phyloP scores from a whole-genome alignment of 2,888 invertebrate species.

The Crocallis elinguaria region DNA sequence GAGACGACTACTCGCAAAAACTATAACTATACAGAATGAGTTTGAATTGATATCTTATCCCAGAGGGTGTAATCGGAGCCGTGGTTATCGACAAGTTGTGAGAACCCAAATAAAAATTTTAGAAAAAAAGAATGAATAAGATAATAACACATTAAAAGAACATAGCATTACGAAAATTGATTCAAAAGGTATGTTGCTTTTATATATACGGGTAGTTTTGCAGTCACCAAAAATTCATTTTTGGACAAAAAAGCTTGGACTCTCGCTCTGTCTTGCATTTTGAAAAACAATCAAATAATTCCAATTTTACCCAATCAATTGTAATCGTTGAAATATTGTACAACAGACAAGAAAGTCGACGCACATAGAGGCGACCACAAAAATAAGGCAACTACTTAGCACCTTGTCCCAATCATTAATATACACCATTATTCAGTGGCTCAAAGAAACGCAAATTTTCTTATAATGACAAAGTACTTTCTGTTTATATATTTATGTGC shows the following conservation, averaged over 20 bases:
- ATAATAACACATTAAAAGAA: too few species aligned
- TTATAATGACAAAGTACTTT: constrained; percentile 19
- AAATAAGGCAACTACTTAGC: background rate
- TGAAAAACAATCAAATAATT: background rate
- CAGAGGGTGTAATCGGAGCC: too few species aligned
- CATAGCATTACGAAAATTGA: too few species aligned
- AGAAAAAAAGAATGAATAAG: too few species aligned
- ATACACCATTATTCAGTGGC: background rate
- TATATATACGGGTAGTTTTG: too few species aligned
- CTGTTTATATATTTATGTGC: constrained; percentile 16
- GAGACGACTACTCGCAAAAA: too few species aligned
- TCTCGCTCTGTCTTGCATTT: background rate
- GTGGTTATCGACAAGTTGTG: too few species aligned
- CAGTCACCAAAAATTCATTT: background rate
- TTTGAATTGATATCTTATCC: too few species aligned
- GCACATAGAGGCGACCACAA: background rate
- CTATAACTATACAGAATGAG: too few species aligned
- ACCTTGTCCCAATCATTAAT: background rate
- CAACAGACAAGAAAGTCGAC: background rate
- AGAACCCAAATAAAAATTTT: too few species aligned
- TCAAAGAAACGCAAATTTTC: constrained; percentile 8
- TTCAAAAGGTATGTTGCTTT: too few species aligned
- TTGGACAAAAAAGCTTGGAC: background rate
- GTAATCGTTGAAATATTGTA: background rate
- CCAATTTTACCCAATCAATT: background rate